These are phyloP conservation scores for Zelostemma sp. DNA, from an alignment of 1,140 invertebrate genomes.

Conservation along the genomic window DNA sequence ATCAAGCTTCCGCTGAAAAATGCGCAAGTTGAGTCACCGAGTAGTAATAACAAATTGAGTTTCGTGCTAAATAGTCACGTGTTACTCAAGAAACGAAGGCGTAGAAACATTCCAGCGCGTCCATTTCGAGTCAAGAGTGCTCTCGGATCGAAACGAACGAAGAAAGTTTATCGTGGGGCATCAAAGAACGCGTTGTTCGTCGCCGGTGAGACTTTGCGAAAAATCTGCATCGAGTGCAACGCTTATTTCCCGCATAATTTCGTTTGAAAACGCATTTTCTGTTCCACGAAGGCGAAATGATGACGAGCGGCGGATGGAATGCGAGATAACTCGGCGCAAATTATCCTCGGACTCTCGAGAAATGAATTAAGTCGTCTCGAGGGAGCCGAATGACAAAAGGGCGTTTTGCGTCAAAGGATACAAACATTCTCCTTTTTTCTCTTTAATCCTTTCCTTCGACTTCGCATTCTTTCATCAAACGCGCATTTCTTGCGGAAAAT, in stretches of 20 bases:
- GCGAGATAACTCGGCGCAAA: constrained; percentile 60
- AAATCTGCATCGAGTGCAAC: constrained; percentile 10
- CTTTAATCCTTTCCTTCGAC: too few relatives aligned
- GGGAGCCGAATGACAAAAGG: background rate
- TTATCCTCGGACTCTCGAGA: constrained; percentile 38
- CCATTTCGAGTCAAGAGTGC: background rate
- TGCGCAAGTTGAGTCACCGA: background rate
- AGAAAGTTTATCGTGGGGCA: background rate
- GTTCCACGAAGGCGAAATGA: constrained; percentile 44
- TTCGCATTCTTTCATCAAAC: too few relatives aligned
- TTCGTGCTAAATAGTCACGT: constrained; percentile 36
- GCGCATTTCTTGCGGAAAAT: too few relatives aligned
- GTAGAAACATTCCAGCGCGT: constrained; percentile 49
- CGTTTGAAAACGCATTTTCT: constrained; percentile 4
- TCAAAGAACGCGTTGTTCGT: background rate
- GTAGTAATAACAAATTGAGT: constrained; percentile 1
- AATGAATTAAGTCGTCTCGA: background rate
- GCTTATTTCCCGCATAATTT: background rate
- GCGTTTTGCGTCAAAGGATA: background rate
- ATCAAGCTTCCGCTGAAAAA: background rate
- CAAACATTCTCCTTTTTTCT: background rate
- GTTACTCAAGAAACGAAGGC: constrained; percentile 42
- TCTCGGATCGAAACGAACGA: background rate
- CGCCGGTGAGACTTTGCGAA: background rate
- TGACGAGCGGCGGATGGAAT: constrained; percentile 62